Evolutionary conservation across 1,140 invertebrate genomes (phyloP).

Genomic region (Zeugodacus cucurbitae): DNA sequence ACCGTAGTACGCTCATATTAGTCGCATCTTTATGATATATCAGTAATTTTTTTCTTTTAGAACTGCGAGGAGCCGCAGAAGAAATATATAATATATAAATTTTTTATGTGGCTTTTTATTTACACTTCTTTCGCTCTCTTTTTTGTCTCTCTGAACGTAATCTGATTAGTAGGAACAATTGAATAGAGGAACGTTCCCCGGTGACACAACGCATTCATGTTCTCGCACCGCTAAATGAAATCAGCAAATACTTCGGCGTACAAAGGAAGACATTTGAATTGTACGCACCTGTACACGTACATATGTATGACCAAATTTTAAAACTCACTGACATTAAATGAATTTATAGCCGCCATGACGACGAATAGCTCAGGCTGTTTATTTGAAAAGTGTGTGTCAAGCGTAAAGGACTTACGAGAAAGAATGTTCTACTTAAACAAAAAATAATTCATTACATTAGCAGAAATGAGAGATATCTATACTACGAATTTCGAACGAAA

Average conservation of each 20-base stretch:
- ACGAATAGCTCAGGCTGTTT: not conserved
- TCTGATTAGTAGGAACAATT: no score
- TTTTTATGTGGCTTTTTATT: no score
- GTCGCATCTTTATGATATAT: no score
- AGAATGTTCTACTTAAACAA: not conserved
- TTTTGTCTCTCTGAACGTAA: no score
- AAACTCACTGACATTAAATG: not conserved
- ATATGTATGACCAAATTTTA: not conserved
- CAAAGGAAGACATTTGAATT: not conserved
- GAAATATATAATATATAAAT: no score
- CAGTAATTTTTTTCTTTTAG: no score
- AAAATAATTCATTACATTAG: not conserved
- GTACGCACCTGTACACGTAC: not conserved
- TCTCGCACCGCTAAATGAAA: not conserved
- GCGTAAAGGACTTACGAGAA: not conserved
- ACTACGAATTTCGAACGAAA: not conserved
- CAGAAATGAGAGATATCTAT: not conserved
- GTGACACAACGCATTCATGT: not conserved
- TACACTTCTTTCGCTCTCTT: no score
- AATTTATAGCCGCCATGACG: not conserved
- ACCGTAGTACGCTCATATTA: no score
- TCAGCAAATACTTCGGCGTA: not conserved
- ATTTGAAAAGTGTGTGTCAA: not conserved
- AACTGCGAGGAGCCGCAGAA: no score
- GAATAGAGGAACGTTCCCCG: no score